A percentile compares a stretch with the other conserved stretches of the same genome.
These are phyloP conservation scores for Drosophila peninsularis DNA, from an alignment of 2,888 invertebrate genomes.

Conservation along the genomic window DNA sequence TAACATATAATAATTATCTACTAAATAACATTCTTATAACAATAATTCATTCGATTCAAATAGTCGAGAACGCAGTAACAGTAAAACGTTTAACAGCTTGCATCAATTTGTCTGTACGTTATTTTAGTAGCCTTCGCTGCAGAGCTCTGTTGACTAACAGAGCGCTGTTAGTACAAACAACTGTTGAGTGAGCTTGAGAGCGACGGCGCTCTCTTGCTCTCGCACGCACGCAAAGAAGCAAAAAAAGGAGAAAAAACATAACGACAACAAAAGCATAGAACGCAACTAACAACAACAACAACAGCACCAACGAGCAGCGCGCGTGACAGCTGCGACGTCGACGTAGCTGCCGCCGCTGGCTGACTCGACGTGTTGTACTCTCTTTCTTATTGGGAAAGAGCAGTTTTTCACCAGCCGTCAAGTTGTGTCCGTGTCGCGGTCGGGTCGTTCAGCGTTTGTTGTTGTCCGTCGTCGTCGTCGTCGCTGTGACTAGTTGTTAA, in stretches of 20 bases:
- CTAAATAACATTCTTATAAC: neutral
- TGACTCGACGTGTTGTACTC: conserved; percentile 50
- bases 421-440: conserved; percentile 64
- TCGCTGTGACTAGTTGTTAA: conserved; percentile 44
- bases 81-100: conserved; percentile 16
- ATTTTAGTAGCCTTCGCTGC: neutral
- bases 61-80: conserved; percentile 7
- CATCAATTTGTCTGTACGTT: conserved; percentile 23
- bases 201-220: conserved; percentile 47
- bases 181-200: conserved; percentile 60
- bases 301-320: conserved; percentile 34
- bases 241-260: conserved; percentile 45
- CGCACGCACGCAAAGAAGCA: conserved; percentile 34
- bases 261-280: conserved; percentile 65
- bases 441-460: conserved; percentile 51
- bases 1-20: neutral
- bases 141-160: conserved; percentile 48
- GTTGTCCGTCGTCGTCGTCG: conserved; percentile 24
- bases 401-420: conserved; percentile 69
- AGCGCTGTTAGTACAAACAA: conserved; percentile 58
- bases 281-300: conserved; percentile 59
- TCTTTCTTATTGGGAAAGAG: conserved; percentile 69
- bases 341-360: conserved; percentile 28
- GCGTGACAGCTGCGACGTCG: conserved; percentile 66
- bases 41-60: neutral